Percentiles rank a stretch among this genome's conserved stretches.
Conservation (phyloP, 2,113 vertebrate species). For the Opisthocomus hoazin region DNA sequence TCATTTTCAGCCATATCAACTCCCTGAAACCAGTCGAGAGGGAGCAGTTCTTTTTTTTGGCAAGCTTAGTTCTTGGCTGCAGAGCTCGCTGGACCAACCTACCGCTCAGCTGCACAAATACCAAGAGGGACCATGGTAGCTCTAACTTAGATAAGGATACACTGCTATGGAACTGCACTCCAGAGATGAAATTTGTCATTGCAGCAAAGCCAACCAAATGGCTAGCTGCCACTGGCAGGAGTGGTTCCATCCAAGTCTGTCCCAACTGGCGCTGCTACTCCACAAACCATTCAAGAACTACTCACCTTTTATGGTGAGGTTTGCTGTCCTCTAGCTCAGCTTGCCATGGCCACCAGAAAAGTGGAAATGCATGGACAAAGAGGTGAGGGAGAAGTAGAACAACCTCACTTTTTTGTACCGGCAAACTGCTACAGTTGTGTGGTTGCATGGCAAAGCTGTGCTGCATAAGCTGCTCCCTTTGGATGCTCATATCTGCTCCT, state of each 20-base stretch:
- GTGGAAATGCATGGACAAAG: not conserved
- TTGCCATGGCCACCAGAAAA: not conserved
- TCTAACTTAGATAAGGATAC: not conserved
- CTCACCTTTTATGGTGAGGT: not conserved
- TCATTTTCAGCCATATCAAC: not conserved
- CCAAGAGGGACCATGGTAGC: not conserved
- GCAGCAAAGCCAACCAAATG: not conserved
- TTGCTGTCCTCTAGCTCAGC: not conserved
- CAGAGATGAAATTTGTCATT: not conserved
- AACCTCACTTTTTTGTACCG: not conserved
- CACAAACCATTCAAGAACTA: not conserved
- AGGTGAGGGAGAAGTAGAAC: not conserved
- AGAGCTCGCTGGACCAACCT: not conserved
- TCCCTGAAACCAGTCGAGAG: not conserved
- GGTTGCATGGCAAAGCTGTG: not conserved
- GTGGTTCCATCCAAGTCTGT: not conserved
- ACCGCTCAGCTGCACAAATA: constrained; percentile 1
- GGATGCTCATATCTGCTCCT: not conserved
- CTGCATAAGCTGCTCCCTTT: not conserved
- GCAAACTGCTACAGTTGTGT: not conserved
- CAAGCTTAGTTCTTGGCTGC: constrained; percentile 9
- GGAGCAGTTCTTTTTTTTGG: not conserved
- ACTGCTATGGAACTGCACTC: not conserved
- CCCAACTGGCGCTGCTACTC: not conserved
- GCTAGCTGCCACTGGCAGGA: not conserved